Conservation (phyloP, 2,888 invertebrate species). For the Dolomedes plantarius region DNA sequence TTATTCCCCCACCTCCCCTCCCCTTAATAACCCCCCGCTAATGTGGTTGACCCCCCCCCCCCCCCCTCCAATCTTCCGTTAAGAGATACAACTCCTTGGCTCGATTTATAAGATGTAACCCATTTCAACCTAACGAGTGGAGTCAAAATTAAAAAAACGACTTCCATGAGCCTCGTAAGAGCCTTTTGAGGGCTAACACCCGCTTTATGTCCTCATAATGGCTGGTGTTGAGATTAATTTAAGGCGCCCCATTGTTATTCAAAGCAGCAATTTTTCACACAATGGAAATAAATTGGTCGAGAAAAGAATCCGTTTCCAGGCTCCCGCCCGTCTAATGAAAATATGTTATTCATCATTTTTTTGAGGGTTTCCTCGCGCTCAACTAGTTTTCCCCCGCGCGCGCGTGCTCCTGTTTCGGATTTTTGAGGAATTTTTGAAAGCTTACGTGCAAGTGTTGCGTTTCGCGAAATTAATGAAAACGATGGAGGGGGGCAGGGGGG, state of each 20-base stretch:
- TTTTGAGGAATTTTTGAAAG: slow-evolving; percentile 5
- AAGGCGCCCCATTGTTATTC: slow-evolving; percentile 61
- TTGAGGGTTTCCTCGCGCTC: not conserved
- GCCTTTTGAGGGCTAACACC: slow-evolving; percentile 52
- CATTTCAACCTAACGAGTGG: no score
- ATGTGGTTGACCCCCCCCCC: no score
- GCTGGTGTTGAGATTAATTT: slow-evolving; percentile 60
- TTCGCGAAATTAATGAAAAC: not conserved
- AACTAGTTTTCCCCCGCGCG: not conserved
- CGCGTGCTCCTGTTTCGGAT: not conserved
- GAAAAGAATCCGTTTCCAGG: slow-evolving; percentile 19
- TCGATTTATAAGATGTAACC: no score
- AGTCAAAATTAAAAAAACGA: no score
- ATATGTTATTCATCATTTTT: slow-evolving; percentile 57
- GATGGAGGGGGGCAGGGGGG: no score
- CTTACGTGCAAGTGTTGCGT: not conserved
- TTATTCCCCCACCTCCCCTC: not conserved
- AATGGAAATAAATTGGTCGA: slow-evolving; percentile 64
- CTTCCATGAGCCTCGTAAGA: no score
- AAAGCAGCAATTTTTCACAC: slow-evolving; percentile 59
- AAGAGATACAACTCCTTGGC: not conserved
- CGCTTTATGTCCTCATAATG: slow-evolving; percentile 46
- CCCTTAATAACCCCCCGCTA: no score
- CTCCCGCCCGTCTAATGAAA: slow-evolving; percentile 45
- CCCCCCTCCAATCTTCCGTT: no score